A percentile compares a stretch with the other conserved stretches of the same genome.
phyloP scores from a whole-genome alignment of 2,888 invertebrate genomes.

The Drosophila borborema region DNA sequence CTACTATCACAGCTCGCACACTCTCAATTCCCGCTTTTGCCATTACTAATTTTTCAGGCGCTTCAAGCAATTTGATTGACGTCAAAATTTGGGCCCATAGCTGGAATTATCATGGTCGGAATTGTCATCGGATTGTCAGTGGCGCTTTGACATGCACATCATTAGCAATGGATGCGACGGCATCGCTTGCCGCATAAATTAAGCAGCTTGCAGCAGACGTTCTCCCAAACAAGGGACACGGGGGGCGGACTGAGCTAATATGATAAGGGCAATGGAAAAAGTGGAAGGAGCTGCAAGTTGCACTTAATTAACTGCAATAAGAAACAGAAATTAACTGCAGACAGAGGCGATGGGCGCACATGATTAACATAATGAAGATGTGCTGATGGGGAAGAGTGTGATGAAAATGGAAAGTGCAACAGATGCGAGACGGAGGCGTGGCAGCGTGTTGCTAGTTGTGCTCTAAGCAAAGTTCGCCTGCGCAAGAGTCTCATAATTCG shows the following conservation, averaged over 20 bases:
- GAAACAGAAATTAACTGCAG: conserved; percentile 73
- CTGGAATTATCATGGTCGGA: conserved; percentile 55
- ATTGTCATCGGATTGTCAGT: conserved; percentile 61
- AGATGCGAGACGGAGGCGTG: conserved; percentile 34
- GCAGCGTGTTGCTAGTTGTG: neutral
- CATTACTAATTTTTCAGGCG: neutral
- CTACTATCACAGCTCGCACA: neutral
- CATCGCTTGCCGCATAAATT: conserved; percentile 55
- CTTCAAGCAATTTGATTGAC: conserved; percentile 20
- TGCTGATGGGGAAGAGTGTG: conserved; percentile 2
- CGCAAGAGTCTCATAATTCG: conserved; percentile 62
- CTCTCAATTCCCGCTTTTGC: neutral
- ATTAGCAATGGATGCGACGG: conserved; percentile 22
- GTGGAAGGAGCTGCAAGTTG: conserved; percentile 59
- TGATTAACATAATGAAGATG: conserved; percentile 41
- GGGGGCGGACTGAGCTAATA: neutral
- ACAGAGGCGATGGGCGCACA: conserved; percentile 20
- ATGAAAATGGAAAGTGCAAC: conserved; percentile 20
- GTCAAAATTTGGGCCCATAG: conserved; percentile 34
- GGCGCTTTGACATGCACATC: conserved; percentile 68
- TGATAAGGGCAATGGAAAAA: neutral
- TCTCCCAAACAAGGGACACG: neutral
- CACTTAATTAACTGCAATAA: conserved; percentile 80
- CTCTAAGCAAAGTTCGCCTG: conserved; percentile 13
- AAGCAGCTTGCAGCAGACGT: conserved; percentile 38